phyloP scores from a whole-genome alignment of 2,113 vertebrate species.

The Rana temporaria region DNA sequence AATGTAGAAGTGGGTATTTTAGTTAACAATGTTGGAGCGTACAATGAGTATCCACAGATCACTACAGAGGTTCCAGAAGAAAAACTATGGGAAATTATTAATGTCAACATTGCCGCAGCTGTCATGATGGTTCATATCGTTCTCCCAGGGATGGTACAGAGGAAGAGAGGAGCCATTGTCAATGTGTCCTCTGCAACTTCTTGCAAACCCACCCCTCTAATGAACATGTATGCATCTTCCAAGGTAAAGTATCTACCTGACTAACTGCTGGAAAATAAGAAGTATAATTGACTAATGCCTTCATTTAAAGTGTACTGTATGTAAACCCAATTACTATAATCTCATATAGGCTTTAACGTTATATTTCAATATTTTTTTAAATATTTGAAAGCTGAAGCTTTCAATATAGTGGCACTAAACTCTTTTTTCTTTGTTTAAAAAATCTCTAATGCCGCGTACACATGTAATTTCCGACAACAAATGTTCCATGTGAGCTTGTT shows the following conservation, averaged over 20 bases:
- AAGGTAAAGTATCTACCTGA: conserved; percentile 73
- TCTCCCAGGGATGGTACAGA: conserved; percentile 88
- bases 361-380: no score
- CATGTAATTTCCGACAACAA: no score
- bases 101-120: conserved; percentile 77
- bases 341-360: no score
- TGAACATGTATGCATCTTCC: conserved; percentile 75
- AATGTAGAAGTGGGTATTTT: conserved; percentile 90
- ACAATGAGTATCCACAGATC: conserved; percentile 63
- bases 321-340: no score
- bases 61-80: conserved; percentile 79
- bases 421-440: no score
- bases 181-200: conserved; percentile 81
- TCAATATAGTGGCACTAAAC: no score
- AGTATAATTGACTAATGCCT: no score
- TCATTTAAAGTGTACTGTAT: no score
- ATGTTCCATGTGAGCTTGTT: no score
- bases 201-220: conserved; percentile 75
- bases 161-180: conserved; percentile 86
- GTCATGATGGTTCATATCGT: conserved; percentile 85
- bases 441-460: no score
- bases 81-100: conserved; percentile 80
- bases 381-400: no score
- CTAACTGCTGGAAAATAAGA: neutral
- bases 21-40: conserved; percentile 83